These are phyloP conservation scores for Ptychadena robeensis DNA, from an alignment of 2,797 vertebrate species.

Conservation along the genomic window DNA sequence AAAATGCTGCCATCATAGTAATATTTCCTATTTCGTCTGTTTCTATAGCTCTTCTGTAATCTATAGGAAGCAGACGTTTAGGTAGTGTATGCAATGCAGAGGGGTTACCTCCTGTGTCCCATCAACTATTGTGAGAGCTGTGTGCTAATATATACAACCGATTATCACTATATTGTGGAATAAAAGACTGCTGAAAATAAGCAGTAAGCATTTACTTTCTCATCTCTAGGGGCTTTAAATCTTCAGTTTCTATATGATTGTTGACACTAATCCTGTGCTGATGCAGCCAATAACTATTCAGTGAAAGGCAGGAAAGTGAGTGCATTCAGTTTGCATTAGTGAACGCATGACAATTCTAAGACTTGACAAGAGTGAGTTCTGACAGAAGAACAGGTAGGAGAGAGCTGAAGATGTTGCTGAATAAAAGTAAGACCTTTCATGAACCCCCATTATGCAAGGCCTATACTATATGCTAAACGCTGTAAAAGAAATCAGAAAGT, in stretches of 20 bases:
- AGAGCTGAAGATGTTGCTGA: neutral
- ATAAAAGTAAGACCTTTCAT: neutral
- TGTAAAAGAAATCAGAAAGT: neutral
- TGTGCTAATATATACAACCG: neutral
- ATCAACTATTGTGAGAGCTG: neutral
- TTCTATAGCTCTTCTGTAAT: neutral
- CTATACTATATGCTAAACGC: neutral
- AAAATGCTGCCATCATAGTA: neutral
- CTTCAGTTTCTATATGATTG: neutral
- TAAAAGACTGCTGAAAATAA: neutral
- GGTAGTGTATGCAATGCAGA: neutral
- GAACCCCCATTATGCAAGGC: neutral
- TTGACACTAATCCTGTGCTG: constrained; percentile 3
- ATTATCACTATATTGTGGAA: neutral
- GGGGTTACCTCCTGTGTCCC: neutral
- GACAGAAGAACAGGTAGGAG: neutral
- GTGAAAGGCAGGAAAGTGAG: neutral
- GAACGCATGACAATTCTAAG: neutral
- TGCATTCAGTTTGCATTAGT: neutral
- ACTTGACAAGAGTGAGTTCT: neutral
- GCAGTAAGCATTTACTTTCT: neutral
- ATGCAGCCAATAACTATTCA: constrained; percentile 1
- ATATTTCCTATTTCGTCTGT: neutral
- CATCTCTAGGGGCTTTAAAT: neutral
- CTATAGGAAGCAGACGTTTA: neutral